phyloP scores from a whole-genome alignment of 1,140 invertebrate genomes.

The Hyphantria cunea region DNA sequence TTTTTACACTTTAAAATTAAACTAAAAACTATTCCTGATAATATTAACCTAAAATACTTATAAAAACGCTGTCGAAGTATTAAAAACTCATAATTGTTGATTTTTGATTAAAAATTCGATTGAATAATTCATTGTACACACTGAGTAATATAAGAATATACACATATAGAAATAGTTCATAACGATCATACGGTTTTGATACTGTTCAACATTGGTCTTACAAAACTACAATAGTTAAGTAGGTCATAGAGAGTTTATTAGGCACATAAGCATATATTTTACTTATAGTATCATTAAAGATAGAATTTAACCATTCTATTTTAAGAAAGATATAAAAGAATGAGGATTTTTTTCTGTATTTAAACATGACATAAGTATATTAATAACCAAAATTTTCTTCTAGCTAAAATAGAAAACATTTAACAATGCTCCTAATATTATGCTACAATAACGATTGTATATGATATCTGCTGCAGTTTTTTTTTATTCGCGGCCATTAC shows the following conservation, averaged over 20 bases:
- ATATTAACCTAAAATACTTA: constrained; percentile 52
- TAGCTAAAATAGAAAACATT: constrained; percentile 50
- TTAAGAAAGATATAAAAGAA: no score
- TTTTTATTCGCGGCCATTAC: constrained; percentile 8
- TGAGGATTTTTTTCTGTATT: no score
- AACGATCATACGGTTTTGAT: constrained; percentile 3
- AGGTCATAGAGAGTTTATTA: constrained; percentile 11
- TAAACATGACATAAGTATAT: constrained; percentile 3
- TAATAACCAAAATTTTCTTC: constrained; percentile 19
- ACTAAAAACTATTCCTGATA: constrained; percentile 48
- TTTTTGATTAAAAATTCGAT: constrained; percentile 59
- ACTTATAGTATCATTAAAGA: not conserved
- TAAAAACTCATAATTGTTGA: constrained; percentile 41
- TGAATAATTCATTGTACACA: constrained; percentile 57
- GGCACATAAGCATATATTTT: constrained; percentile 2
- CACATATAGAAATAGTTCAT: constrained; percentile 8
- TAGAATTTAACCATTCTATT: not conserved
- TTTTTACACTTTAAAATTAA: constrained; percentile 39
- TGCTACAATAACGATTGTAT: constrained; percentile 26
- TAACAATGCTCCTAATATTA: constrained; percentile 38
- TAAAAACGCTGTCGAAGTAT: constrained; percentile 50
- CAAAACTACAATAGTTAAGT: constrained; percentile 5
- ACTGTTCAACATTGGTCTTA: constrained; percentile 2
- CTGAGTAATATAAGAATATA: constrained; percentile 33
- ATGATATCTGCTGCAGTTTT: constrained; percentile 10